Evolutionary conservation across 2,113 vertebrate genomes (phyloP).

Genomic region (Ascaphus truei): DNA sequence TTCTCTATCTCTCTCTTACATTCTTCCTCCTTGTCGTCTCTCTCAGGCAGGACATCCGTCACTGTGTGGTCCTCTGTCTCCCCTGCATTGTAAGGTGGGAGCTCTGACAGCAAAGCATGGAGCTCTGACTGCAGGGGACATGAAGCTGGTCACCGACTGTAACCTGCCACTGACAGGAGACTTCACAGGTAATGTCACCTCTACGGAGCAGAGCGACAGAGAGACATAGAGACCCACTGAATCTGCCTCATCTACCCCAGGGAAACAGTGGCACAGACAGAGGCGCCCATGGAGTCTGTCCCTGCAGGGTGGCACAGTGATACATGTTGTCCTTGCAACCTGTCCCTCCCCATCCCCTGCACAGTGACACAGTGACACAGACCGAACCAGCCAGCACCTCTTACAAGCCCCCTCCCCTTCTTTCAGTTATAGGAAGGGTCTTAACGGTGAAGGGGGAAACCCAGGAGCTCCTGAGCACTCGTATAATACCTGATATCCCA

Average conservation of each 20-base stretch:
- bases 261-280: no score
- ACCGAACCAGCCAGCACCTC: no score
- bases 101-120: conserved; percentile 60
- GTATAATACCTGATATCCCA: neutral
- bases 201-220: no score
- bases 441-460: neutral
- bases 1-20: neutral
- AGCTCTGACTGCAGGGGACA: conserved; percentile 42
- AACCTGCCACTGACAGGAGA: conserved; percentile 26
- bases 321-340: no score
- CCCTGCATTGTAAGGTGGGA: conserved; percentile 64
- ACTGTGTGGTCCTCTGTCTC: conserved; percentile 50
- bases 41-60: conserved; percentile 33
- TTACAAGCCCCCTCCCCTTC: no score
- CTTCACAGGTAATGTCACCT: conserved; percentile 29
- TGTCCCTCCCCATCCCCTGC: no score
- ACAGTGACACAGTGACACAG: no score
- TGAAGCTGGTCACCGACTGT: conserved; percentile 6
- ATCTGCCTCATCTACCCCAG: no score
- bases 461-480: neutral
- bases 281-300: no score
- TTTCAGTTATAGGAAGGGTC: neutral
- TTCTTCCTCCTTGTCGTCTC: neutral
- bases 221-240: no score
- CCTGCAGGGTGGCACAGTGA: no score